Evolutionary conservation across 2,888 invertebrate species (phyloP).

Genomic region (Vesta saturnalis): DNA sequence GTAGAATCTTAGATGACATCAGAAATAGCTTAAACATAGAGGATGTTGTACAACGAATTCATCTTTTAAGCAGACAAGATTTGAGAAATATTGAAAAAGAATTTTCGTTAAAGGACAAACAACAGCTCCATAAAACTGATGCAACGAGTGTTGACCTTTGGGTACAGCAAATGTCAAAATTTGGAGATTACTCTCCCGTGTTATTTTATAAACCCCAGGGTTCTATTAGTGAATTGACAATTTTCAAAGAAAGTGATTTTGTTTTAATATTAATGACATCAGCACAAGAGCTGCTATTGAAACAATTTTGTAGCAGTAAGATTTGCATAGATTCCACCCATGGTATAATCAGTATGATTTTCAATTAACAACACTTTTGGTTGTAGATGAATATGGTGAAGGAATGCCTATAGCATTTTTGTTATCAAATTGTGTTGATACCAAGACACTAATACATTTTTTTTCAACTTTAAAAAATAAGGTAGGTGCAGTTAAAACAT

Average conservation of each 20-base stretch:
- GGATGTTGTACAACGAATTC: background rate
- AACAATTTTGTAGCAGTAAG: constrained; percentile 3
- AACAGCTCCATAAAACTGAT: background rate
- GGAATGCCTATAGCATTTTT: constrained; percentile 6
- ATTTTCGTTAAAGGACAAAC: background rate
- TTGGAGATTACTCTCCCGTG: background rate
- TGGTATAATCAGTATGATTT: constrained; percentile 6
- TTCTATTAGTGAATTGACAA: background rate
- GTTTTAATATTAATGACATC: constrained; percentile 6
- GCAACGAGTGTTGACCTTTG: background rate
- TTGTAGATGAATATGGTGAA: constrained; percentile 1
- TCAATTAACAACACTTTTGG: constrained; percentile 5
- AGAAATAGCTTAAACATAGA: background rate
- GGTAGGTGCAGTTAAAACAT: constrained; percentile 1
- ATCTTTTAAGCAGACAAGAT: constrained; percentile 8
- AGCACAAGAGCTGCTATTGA: background rate
- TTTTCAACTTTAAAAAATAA: constrained; percentile 1
- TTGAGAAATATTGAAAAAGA: constrained; percentile 2
- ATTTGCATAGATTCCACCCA: constrained; percentile 6
- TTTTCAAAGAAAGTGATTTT: constrained; percentile 8
- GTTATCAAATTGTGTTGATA: background rate
- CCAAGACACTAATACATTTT: constrained; percentile 1
- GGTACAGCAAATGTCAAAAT: background rate
- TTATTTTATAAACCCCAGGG: constrained; percentile 7
- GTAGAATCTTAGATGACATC: constrained; percentile 7